A percentile compares a stretch with the other conserved stretches of the same genome.
phyloP scores from a whole-genome alignment of 2,888 invertebrate species.

The Holacanthella duospinosa region DNA sequence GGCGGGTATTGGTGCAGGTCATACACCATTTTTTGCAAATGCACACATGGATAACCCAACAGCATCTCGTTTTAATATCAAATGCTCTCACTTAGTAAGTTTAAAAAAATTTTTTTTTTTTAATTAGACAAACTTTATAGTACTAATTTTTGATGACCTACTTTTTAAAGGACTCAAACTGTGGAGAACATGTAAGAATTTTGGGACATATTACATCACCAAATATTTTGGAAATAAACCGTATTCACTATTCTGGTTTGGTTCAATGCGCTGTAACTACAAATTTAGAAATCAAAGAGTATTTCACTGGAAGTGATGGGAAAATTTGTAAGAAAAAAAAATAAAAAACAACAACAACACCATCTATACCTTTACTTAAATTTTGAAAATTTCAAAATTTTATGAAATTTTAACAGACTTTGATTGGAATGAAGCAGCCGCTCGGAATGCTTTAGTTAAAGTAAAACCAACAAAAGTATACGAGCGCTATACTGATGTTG shows the following conservation, averaged over 20 bases:
- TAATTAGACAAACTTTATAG: too few relatives aligned
- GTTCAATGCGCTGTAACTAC: not conserved
- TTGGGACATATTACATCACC: not conserved
- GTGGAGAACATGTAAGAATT: not conserved
- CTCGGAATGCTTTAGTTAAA: not conserved
- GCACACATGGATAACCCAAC: not conserved
- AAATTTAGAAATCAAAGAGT: not conserved
- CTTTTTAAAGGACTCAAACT: not conserved
- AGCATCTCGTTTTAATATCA: not conserved
- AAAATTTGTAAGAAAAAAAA: not conserved
- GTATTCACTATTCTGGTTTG: not conserved
- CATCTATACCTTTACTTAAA: not conserved
- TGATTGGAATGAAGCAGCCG: not conserved
- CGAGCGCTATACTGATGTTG: not conserved
- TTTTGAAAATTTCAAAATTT: not conserved
- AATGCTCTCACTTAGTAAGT: not conserved
- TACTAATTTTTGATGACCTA: too few relatives aligned
- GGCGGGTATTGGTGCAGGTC: not conserved
- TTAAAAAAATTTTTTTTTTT: too few relatives aligned
- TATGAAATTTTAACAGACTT: not conserved
- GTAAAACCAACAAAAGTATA: not conserved
- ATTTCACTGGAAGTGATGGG: not conserved
- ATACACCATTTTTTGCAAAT: not conserved
- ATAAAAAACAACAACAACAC: not conserved
- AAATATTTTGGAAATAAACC: not conserved